Evolutionary conservation across 2,797 vertebrate species (phyloP), one percentile per base, ranked within the genome.

Genomic region (Lacerta bilineata): DNA sequence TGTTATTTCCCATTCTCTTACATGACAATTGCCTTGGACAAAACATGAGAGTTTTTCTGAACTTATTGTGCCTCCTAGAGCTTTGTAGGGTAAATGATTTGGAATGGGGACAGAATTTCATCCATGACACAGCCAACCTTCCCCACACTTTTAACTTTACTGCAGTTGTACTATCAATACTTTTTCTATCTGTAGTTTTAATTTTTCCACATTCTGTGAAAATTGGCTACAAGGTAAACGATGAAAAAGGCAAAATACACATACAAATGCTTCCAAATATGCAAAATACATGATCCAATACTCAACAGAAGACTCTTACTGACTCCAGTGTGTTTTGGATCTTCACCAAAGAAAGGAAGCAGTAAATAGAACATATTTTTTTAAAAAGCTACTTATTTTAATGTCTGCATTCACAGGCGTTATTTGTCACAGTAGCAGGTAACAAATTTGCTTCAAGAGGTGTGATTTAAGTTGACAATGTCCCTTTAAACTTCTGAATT

Each of bases 401-500:
- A 72, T 77, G 93, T 90, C 82, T 92, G 83, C 92, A 92, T 95
- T 93, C 93, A 90, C 88, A 93, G 87, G 93, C 94, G 94, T 91
- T 92, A 89, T 83, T 94, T 94, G 76, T 89, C 93, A 93, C 90
- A 93, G 95, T 89, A 87, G 90, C 90, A 95, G 91, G 92, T 94
- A 96, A 90, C 87, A 95, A 93, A 82, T 93, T 94, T 93, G 93
- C 87, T 88, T 89, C 27, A 27, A 85, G 59, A 95, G 85, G 94
- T 95, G 95, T 94, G 95, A 95, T 95, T 95, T 91, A 92, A 94
- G 92, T 80, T 95, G 95, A 95, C 91, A 94, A 88, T 93, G 96
- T 94, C 95, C 96, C 96, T 97, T 96, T 96, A 97, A 97, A 95
- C 95, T 96, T 97, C 94, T 93, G 91, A 93, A 93, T 97, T 95